phyloP scores from a whole-genome alignment of 2,797 vertebrate species.

The Dendrocincla fuliginosa region DNA sequence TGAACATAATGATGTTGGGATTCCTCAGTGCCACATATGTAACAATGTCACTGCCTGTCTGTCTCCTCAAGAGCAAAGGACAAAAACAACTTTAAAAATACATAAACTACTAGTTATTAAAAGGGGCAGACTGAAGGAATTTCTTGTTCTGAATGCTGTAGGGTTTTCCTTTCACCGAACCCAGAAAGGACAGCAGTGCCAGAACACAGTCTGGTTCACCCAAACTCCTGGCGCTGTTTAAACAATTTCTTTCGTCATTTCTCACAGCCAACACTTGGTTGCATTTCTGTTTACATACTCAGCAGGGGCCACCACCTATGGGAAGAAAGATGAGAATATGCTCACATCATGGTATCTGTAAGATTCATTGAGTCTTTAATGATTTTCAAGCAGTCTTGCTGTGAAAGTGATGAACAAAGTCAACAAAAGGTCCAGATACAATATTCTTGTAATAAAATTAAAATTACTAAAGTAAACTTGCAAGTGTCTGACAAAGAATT shows the following conservation, averaged over 20 bases:
- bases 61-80: background rate
- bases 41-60: background rate
- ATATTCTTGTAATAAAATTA: slow-evolving; percentile 66
- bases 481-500: slow-evolving; percentile 59
- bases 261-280: background rate
- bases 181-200: background rate
- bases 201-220: background rate
- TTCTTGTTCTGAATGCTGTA: background rate
- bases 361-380: slow-evolving; percentile 72
- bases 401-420: slow-evolving; percentile 32
- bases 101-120: background rate
- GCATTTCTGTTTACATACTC: slow-evolving; percentile 59
- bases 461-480: slow-evolving; percentile 69
- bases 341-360: slow-evolving; percentile 63
- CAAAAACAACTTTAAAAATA: background rate
- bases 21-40: background rate
- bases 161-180: background rate
- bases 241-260: slow-evolving; percentile 24
- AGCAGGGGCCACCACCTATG: slow-evolving; percentile 47
- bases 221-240: background rate
- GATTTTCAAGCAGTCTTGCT: slow-evolving; percentile 59
- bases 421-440: slow-evolving; percentile 14
- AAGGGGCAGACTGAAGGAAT: background rate
- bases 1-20: background rate
- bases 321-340: slow-evolving; percentile 64